Percentiles rank a stretch among this genome's conserved stretches.
These are phyloP conservation scores for Apaloderma vittatum DNA, from an alignment of 2,113 vertebrate species.

Conservation along the genomic window DNA sequence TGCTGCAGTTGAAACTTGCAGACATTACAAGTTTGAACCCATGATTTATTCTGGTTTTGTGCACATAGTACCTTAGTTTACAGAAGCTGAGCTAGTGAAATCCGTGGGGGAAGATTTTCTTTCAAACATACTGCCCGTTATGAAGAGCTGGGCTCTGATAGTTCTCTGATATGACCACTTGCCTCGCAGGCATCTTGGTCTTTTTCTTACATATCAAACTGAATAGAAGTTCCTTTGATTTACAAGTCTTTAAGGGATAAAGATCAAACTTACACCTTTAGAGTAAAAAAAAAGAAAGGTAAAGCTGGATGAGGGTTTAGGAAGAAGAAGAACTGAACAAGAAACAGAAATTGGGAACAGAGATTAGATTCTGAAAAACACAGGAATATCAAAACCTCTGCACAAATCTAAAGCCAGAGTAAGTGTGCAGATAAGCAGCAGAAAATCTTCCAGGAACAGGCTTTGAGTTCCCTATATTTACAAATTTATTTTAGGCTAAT, in stretches of 20 bases:
- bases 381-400: neutral
- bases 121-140: neutral
- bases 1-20: neutral
- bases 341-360: neutral
- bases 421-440: neutral
- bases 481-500: neutral
- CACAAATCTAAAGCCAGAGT: neutral
- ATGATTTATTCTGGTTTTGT: neutral
- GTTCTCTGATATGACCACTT: constrained; percentile 6
- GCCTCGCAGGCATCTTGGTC: constrained; percentile 3
- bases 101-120: neutral
- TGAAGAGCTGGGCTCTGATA: neutral
- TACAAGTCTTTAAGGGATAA: constrained; percentile 43
- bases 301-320: neutral
- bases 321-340: neutral
- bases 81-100: neutral
- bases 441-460: neutral
- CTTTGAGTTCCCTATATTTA: neutral
- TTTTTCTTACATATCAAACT: constrained; percentile 43
- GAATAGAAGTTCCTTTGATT: constrained; percentile 53
- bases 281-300: neutral
- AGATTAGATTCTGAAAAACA: neutral
- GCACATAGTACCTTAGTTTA: neutral
- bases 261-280: constrained; percentile 14
- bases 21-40: neutral